Conservation (phyloP, 1,140 invertebrate genomes). For the Tribolium castaneum region DNA sequence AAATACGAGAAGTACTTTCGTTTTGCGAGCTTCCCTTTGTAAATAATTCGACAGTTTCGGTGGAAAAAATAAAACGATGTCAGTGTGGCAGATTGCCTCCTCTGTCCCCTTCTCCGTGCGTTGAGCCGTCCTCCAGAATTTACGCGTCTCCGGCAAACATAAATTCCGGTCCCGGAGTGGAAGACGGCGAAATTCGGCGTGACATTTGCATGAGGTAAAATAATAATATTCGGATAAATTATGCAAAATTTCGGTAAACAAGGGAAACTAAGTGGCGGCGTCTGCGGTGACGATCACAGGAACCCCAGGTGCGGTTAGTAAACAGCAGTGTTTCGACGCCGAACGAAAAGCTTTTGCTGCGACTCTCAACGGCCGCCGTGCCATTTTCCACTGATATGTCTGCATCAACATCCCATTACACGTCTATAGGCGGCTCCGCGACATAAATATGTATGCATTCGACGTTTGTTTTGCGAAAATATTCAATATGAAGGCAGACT, state of each 20-base stretch:
- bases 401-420: constrained; percentile 35
- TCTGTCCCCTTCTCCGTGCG: not conserved
- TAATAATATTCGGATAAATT: constrained; percentile 36
- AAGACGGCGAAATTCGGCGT: constrained; percentile 5
- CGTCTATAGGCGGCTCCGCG: not conserved
- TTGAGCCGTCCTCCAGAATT: not conserved
- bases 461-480: constrained; percentile 28
- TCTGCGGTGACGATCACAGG: constrained; percentile 26
- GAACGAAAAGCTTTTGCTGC: constrained; percentile 2
- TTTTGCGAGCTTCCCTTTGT: not conserved
- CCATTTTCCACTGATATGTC: constrained; percentile 26
- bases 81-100: not conserved
- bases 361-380: not conserved
- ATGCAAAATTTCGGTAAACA: constrained; percentile 35
- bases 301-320: constrained; percentile 30
- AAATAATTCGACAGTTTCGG: not conserved
- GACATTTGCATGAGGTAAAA: constrained; percentile 34
- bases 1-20: too few relatives aligned
- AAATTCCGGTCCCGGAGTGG: constrained; percentile 16
- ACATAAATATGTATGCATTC: constrained; percentile 30
- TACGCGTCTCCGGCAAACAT: not conserved
- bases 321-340: constrained; percentile 8
- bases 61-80: not conserved
- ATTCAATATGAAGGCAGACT: constrained; percentile 25
- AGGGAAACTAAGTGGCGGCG: constrained; percentile 34